A percentile compares a stretch with the other conserved stretches of the same genome.
These are phyloP conservation scores for Criorhina ranunculi DNA, from an alignment of 2,888 invertebrate genomes.

Conservation along the genomic window DNA sequence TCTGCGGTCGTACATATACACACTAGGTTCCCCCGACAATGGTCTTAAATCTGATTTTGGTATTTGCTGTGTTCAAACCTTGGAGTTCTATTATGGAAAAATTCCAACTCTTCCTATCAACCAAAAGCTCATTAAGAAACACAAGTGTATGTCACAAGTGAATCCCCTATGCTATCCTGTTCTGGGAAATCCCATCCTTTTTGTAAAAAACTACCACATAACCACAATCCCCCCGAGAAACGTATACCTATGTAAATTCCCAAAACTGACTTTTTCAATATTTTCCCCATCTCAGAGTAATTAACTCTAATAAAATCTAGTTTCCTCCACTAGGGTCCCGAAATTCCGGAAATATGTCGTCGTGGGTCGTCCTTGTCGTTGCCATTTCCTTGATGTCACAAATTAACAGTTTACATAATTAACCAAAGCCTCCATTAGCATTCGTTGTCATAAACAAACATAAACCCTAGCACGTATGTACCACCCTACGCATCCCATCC, in stretches of 20 bases:
- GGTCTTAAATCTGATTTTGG: too few species aligned
- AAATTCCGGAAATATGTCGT: background rate
- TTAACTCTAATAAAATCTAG: background rate
- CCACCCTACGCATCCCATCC: background rate
- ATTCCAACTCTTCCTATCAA: too few species aligned
- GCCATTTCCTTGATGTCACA: constrained; percentile 28
- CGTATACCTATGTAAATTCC: background rate
- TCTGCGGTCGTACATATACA: too few species aligned
- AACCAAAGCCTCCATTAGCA: constrained; percentile 56
- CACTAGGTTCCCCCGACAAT: too few species aligned
- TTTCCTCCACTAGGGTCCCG: background rate
- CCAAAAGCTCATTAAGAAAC: too few species aligned
- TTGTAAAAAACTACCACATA: too few species aligned
- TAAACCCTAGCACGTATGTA: background rate
- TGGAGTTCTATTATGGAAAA: too few species aligned
- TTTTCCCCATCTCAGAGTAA: background rate
- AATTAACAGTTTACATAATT: constrained; percentile 69
- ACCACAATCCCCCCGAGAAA: too few species aligned
- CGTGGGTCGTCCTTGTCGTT: background rate
- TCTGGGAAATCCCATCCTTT: too few species aligned
- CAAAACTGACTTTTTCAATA: constrained; percentile 2
- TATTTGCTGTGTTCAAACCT: too few species aligned
- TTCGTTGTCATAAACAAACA: constrained; percentile 48
- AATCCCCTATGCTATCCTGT: too few species aligned
- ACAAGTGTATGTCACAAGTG: too few species aligned